Percentiles rank a stretch among this genome's conserved stretches.
Conservation (phyloP, 1,140 invertebrate species). For the Schlechtendalia chinensis region DNA sequence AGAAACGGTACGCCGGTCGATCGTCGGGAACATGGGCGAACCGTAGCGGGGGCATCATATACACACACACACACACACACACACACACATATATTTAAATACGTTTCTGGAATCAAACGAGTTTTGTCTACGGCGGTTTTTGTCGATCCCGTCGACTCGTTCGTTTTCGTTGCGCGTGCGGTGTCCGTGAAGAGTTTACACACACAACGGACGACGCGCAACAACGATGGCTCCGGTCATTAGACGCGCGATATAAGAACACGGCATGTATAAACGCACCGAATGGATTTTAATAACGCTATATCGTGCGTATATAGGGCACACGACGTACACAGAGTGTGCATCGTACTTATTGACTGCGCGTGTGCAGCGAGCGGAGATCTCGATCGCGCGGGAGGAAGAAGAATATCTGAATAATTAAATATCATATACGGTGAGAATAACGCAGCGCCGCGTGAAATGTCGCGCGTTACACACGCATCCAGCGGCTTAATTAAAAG, state of each 20-base stretch:
- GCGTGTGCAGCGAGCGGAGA: no score
- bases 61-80: neutral
- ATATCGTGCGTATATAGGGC: no score
- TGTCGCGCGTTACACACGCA: no score
- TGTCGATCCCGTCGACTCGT: slow-evolving; percentile 13
- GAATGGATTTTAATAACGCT: neutral
- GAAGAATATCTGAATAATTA: no score
- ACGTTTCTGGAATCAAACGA: slow-evolving; percentile 37
- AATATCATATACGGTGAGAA: no score
- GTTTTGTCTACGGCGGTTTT: slow-evolving; percentile 32
- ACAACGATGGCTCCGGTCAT: slow-evolving; percentile 20
- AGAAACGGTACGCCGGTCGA: slow-evolving; percentile 25
- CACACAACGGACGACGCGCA: neutral
- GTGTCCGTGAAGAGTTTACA: neutral
- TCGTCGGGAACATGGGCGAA: neutral
- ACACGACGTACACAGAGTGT: no score
- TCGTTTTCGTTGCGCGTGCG: neutral
- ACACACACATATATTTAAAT: slow-evolving; percentile 19
- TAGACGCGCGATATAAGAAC: neutral
- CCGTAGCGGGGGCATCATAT: neutral
- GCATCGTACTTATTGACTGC: no score
- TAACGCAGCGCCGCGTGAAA: no score
- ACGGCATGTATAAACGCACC: no score
- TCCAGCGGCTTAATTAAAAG: no score
- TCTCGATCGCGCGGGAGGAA: no score